phyloP scores from a whole-genome alignment of 35 echinoderm and acorn worm species.

The Ophiothrix spiculata region DNA sequence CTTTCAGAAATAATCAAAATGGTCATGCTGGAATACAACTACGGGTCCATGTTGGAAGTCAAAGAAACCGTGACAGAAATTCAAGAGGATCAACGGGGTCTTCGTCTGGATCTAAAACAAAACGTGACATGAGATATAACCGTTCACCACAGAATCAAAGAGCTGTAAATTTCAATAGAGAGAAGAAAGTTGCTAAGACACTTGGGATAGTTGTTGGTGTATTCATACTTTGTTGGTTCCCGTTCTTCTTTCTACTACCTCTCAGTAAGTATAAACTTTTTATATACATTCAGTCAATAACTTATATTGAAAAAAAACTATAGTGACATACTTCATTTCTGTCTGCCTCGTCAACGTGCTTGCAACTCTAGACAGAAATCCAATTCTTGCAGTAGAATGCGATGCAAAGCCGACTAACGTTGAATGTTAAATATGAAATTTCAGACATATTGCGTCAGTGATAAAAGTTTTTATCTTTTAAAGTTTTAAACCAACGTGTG shows the following conservation, averaged over 20 bases:
- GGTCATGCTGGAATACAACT: conserved; percentile 14
- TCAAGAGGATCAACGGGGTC: conserved; percentile 6
- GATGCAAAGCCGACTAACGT: too few species aligned
- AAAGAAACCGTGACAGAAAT: conserved; percentile 10
- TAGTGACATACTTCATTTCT: too few species aligned
- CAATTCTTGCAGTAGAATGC: too few species aligned
- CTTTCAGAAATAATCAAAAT: background rate
- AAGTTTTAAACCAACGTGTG: too few species aligned
- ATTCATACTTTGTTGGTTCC: conserved; percentile 97
- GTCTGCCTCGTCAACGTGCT: too few species aligned
- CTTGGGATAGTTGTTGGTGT: conserved; percentile 91
- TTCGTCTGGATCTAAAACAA: background rate
- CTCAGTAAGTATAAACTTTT: conserved; percentile 91
- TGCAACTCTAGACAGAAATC: too few species aligned
- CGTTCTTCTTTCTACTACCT: conserved; percentile 87
- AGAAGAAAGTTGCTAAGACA: conserved; percentile 96
- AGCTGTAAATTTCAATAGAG: conserved; percentile 75
- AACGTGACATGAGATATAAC: conserved; percentile 23
- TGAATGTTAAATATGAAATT: too few species aligned
- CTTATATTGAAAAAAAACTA: too few species aligned
- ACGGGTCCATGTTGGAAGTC: conserved; percentile 33
- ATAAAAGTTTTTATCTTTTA: too few species aligned
- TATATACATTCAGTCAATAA: too few species aligned
- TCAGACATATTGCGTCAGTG: too few species aligned
- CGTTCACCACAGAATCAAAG: conserved; percentile 44